Conservation (phyloP, 2,888 invertebrate genomes). For the Conus canariensis region DNA sequence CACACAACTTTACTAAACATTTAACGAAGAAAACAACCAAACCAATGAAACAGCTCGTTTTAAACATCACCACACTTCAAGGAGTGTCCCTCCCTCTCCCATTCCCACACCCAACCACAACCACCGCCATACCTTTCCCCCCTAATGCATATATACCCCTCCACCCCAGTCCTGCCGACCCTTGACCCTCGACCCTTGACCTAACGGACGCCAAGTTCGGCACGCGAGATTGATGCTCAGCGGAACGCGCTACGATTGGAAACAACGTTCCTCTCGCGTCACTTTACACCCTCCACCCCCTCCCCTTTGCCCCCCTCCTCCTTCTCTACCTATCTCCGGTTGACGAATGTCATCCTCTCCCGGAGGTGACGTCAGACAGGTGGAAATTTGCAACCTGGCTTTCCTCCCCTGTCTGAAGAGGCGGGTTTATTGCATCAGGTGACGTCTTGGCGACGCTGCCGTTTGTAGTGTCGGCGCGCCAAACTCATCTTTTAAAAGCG, state of each 20-base stretch:
- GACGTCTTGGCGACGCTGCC: slow-evolving; percentile 31
- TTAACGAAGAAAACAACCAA: too few species aligned
- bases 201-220: too few species aligned
- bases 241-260: background rate
- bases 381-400: slow-evolving; percentile 39
- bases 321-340: background rate
- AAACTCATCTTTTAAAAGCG: background rate
- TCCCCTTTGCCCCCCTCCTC: background rate
- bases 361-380: slow-evolving; percentile 26
- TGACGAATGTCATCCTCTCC: slow-evolving; percentile 5
- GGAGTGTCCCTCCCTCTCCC: too few species aligned
- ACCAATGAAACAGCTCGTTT: too few species aligned
- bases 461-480: slow-evolving; percentile 34
- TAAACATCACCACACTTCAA: background rate
- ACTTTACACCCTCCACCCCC: background rate
- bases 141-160: too few species aligned
- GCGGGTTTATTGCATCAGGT: slow-evolving; percentile 43
- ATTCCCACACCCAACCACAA: background rate
- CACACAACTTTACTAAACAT: background rate
- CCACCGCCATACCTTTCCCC: background rate
- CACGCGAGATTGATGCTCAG: background rate
- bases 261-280: background rate
- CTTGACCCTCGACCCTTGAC: too few species aligned
- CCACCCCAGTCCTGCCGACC: too few species aligned
- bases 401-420: slow-evolving; percentile 34